Evolutionary conservation across 2,888 invertebrate species (phyloP).

Genomic region (Tinea pellionella): DNA sequence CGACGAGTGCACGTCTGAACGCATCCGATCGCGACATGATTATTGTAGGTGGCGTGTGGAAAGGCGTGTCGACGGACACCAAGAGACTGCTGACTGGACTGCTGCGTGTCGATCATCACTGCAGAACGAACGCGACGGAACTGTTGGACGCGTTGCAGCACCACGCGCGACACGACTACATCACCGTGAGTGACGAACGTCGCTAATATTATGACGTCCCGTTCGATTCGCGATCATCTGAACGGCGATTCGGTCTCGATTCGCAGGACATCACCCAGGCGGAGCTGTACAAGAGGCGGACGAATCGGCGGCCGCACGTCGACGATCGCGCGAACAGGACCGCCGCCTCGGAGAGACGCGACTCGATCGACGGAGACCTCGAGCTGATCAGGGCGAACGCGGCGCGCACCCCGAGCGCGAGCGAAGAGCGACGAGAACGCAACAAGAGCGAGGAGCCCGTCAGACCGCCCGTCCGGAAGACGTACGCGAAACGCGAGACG

Average conservation of each 20-base stretch:
- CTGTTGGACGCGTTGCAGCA: constrained; percentile 64
- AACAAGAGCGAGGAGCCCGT: constrained; percentile 41
- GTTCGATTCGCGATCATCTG: constrained; percentile 18
- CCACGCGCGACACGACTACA: not conserved
- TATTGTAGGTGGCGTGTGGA: constrained; percentile 74
- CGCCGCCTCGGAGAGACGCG: constrained; percentile 28
- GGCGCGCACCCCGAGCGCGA: not conserved
- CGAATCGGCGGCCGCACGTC: constrained; percentile 37
- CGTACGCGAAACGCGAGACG: constrained; percentile 49
- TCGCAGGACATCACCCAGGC: constrained; percentile 67
- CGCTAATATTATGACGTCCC: not conserved
- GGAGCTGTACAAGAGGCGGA: constrained; percentile 55
- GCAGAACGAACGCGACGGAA: constrained; percentile 76
- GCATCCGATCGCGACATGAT: no score
- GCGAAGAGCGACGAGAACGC: constrained; percentile 25
- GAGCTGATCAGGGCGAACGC: constrained; percentile 54
- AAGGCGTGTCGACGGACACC: constrained; percentile 77
- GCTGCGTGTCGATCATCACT: constrained; percentile 80
- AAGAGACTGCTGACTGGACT: constrained; percentile 81
- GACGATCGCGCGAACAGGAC: not conserved
- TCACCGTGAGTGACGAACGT: no score
- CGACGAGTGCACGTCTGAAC: no score
- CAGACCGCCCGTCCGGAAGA: constrained; percentile 50
- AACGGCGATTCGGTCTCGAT: no score
- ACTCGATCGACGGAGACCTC: constrained; percentile 54